Evolutionary conservation across 2,797 vertebrate species (phyloP), one percentile per base, ranked within the genome.

Genomic region (Ataeniobius toweri): DNA sequence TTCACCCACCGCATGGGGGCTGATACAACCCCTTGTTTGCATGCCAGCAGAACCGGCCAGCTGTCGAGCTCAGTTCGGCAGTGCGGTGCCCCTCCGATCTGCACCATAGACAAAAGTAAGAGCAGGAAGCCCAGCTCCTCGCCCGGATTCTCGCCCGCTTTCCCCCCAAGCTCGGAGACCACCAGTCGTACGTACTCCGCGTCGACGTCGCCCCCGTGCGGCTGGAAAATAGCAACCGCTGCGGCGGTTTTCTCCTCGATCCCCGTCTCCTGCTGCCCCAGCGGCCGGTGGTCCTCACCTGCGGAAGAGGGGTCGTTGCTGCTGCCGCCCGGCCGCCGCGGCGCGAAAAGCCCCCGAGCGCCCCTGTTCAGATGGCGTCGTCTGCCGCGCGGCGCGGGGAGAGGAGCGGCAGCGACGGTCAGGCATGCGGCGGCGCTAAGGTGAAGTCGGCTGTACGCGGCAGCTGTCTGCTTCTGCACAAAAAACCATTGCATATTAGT

Each of bases 401-500:
- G 95, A 94, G 95, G 93, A 94, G 95, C 93, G 95, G 96, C 94
- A 88, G 93, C 90, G 88, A 85, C 84, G 53, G 89, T 95, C 93
- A 93, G 94, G 88, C 95, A 96, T 96, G 96, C 95, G 95, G 95
- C 88, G 86, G 90, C 91, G 96, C 95, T 97, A 96, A 96, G 92
- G 96, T 85, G 95, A 92, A 94, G 94, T 96, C 95, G 94, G 95
- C 91, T 93, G 94, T 96, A 94, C 95, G 96, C 95, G 94, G 91
- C 93, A 73, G 90, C 92, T 89, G 90, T 87, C 94, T 96, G 96
- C 97, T 95, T 96, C 96, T 96, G 92, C 94, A 95, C 97, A 95
- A 95, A 96, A 96, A 96, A 97, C 93, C 97, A 98, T 98, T 95
- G 96, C 97, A 97, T 96, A 96, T 95, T 91, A 97, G 96, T 97